Evolutionary conservation across 2,888 invertebrate genomes (phyloP).

Genomic region (Perizoma flavofasciatum): DNA sequence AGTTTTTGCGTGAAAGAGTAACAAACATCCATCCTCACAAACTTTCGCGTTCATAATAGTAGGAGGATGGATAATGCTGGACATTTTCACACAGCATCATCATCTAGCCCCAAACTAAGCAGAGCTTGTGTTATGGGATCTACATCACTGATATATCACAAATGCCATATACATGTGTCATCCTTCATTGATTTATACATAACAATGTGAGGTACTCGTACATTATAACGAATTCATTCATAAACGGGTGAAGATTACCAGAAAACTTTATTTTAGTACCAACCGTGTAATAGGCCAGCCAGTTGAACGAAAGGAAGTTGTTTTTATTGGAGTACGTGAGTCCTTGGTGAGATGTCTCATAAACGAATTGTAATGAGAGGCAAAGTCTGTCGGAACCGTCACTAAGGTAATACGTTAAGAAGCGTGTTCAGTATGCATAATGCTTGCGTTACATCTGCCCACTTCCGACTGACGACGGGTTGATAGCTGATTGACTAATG

Average conservation of each 20-base stretch:
- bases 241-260: slow-evolving; percentile 24
- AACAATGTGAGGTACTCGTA: too few species aligned
- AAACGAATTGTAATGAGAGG: slow-evolving; percentile 52
- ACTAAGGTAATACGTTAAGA: slow-evolving; percentile 32
- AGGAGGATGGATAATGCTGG: too few species aligned
- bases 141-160: too few species aligned
- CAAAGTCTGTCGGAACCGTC: slow-evolving; percentile 32
- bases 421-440: slow-evolving; percentile 45
- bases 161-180: too few species aligned
- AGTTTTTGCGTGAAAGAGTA: too few species aligned
- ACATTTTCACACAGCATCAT: too few species aligned
- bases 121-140: too few species aligned
- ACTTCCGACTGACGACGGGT: slow-evolving; percentile 52
- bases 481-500: slow-evolving; percentile 52
- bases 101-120: too few species aligned
- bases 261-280: slow-evolving; percentile 11
- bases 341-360: slow-evolving; percentile 43
- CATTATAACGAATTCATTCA: too few species aligned
- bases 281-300: not conserved
- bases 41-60: too few species aligned
- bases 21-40: too few species aligned
- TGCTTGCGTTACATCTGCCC: slow-evolving; percentile 49
- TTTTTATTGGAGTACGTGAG: slow-evolving; percentile 52
- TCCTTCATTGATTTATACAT: too few species aligned
- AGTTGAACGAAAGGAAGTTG: slow-evolving; percentile 55